Conservation (phyloP, 2,888 invertebrate species). For the Eurois occulta region DNA sequence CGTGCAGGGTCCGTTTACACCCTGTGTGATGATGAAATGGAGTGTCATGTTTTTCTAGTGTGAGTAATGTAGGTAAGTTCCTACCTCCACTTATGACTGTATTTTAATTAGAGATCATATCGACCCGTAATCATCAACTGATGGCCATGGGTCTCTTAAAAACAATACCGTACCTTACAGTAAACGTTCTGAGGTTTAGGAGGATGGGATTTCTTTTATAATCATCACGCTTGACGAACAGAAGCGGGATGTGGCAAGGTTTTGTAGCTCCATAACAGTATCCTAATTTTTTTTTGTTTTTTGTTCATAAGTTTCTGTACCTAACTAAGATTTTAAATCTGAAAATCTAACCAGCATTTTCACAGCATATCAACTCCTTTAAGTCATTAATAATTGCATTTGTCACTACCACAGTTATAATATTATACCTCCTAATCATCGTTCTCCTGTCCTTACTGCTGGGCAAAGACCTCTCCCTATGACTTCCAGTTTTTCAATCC, state of each 20-base stretch:
- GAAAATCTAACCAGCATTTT: neutral
- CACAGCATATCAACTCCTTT: no score
- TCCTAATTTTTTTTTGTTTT: no score
- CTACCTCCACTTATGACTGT: slow-evolving; percentile 9
- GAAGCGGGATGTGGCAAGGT: neutral
- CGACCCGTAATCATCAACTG: neutral
- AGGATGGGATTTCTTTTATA: neutral
- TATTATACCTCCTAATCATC: neutral
- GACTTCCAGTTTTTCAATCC: no score
- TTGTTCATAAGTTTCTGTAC: no score
- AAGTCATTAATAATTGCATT: no score
- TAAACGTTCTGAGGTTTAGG: neutral
- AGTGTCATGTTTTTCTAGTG: neutral
- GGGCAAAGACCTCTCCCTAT: no score
- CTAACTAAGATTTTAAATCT: neutral
- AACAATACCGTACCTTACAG: neutral
- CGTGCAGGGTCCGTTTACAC: no score
- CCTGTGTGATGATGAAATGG: neutral
- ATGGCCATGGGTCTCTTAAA: slow-evolving; percentile 3
- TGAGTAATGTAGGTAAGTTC: slow-evolving; percentile 1
- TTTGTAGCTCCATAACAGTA: neutral
- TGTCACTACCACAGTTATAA: no score
- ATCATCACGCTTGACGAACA: neutral
- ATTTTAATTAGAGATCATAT: no score
- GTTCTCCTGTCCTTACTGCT: neutral